Evolutionary conservation across 2,113 vertebrate genomes (phyloP).

Genomic region (Cebidichthys violaceus): DNA sequence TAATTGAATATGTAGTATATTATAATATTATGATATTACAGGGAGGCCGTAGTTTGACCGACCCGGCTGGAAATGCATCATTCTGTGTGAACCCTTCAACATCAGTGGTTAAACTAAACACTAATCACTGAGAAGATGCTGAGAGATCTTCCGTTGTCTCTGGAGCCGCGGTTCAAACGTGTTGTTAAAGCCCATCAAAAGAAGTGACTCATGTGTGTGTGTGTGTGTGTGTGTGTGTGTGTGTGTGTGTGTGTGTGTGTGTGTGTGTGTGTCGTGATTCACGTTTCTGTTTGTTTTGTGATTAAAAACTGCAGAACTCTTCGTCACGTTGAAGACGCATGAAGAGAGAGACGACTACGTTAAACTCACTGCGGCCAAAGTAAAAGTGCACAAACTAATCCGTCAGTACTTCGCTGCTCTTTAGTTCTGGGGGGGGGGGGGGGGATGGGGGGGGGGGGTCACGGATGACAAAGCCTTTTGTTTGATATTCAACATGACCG

Average conservation of each 20-base stretch:
- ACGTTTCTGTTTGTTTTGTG: slow-evolving; percentile 18
- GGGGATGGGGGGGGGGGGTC: no score
- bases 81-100: no score
- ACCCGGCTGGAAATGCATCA: no score
- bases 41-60: no score
- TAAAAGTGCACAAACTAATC: slow-evolving; percentile 11
- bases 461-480: slow-evolving; percentile 12
- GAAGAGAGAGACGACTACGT: background rate
- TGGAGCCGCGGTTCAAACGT: background rate
- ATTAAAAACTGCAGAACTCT: slow-evolving; percentile 10
- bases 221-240: background rate
- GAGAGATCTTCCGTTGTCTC: no score
- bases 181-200: background rate
- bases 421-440: no score
- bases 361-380: background rate
- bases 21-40: no score
- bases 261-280: slow-evolving; percentile 21
- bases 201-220: slow-evolving; percentile 28
- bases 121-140: no score
- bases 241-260: background rate
- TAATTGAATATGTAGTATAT: no score
- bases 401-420: background rate
- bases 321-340: slow-evolving; percentile 3
- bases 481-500: background rate
- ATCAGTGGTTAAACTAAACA: no score